Evolutionary conservation across 2,113 vertebrate species (phyloP), one percentile per base, ranked within the genome.

Genomic region (Myanophis thanlyinensis): DNA sequence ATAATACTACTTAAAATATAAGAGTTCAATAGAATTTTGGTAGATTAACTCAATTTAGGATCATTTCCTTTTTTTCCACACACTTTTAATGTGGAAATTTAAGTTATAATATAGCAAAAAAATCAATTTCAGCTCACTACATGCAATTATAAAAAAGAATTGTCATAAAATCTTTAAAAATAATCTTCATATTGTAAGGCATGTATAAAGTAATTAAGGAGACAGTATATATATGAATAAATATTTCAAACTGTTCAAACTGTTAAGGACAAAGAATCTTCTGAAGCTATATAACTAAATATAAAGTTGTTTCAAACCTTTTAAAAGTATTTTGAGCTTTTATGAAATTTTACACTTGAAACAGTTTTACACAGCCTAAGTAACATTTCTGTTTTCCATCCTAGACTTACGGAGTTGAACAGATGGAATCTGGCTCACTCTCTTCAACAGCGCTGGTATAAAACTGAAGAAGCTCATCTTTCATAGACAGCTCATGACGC

Each of bases 381-480:
- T 80, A 80, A 80, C 15, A 56, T 30, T 53, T 12, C 51, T 51
- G 22, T 52, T 46, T 59, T n/a, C 7, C 23, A 56, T 1, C 0
- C 0, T 6, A 0, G 52, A 98, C 99, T 98, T 95, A 99, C 99
- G 99, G 99, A 47, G 99, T 99, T 49, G 98, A 98, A 95, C 98
- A 98, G 92, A 97, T 48, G 0, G 99, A 99, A 91, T 99, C 99
- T 0, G 98, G 98, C 88, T 99, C 99, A 0, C 99, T 99, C 93
- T 99, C 99, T 92, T 99, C 99, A 0, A 98, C 99, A 20, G 98
- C 98, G 0, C 97, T 99, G 93, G 98, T 99, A 73, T 99, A 99
- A 96, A 99, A 99, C 97, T 99, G 99, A 5, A 99, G 98, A 92
- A 99, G 97, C 67, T 99, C 99, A 97, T 99, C 99, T 94, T 99